Evolutionary conservation across 2,113 vertebrate species (phyloP).

Genomic region (Scolopax mira): DNA sequence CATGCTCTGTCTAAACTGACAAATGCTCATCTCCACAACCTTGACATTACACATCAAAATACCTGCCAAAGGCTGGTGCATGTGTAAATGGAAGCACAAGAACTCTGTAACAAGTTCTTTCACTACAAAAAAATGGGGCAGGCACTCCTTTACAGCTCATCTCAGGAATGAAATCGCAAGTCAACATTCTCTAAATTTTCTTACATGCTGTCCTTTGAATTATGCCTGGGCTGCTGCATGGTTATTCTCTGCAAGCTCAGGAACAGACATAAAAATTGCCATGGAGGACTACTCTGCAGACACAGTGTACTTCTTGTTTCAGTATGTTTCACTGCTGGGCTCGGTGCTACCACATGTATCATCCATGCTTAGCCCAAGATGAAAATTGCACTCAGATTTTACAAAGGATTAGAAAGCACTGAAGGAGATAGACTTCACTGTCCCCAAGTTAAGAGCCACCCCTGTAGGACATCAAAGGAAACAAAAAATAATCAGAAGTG

Average conservation of each 20-base stretch:
- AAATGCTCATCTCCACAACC: not conserved
- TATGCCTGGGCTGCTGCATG: not conserved
- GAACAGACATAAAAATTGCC: not conserved
- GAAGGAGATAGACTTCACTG: not conserved
- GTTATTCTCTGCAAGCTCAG: not conserved
- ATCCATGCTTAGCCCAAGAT: not conserved
- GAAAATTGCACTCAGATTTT: not conserved
- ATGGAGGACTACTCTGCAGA: not conserved
- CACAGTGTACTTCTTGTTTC: not conserved
- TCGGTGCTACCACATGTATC: not conserved
- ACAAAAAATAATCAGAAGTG: not conserved
- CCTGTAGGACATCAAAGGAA: not conserved
- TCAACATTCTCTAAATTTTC: not conserved
- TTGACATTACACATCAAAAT: not conserved
- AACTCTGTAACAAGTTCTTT: not conserved
- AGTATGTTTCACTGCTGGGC: fast-evolving
- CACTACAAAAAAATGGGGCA: not conserved
- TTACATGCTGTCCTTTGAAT: too few species aligned
- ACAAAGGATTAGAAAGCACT: not conserved
- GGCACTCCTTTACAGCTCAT: not conserved
- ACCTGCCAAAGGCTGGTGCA: not conserved
- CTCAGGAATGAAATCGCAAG: not conserved
- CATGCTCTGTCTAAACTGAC: not conserved
- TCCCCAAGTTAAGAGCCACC: not conserved
- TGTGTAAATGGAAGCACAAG: not conserved